These are phyloP conservation scores for Eudyptes chrysolophus DNA, from an alignment of 2,113 vertebrate genomes.

Conservation along the genomic window DNA sequence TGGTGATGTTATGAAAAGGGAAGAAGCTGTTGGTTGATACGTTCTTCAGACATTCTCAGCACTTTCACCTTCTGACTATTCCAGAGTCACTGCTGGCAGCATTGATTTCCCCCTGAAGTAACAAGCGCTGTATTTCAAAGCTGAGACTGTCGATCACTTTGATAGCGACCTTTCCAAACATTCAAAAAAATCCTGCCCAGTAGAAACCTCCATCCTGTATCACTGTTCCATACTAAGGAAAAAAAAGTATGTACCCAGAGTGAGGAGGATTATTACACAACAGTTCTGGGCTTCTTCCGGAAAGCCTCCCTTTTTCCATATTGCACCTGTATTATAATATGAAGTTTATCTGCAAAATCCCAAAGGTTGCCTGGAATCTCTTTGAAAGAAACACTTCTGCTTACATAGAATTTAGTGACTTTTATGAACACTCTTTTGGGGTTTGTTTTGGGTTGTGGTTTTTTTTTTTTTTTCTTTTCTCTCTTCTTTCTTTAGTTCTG, in stretches of 20 bases:
- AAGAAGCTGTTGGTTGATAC: neutral
- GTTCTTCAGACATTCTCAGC: neutral
- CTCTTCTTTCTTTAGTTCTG: neutral
- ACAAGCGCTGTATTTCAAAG: neutral
- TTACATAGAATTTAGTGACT: neutral
- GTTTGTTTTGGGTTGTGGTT: no score
- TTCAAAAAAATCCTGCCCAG: neutral
- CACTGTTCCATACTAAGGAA: neutral
- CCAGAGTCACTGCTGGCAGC: neutral
- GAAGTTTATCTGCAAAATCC: neutral
- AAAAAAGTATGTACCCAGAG: neutral
- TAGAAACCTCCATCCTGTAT: neutral
- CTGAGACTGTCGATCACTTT: neutral
- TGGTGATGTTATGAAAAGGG: neutral
- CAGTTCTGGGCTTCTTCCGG: neutral
- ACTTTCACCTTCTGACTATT: neutral
- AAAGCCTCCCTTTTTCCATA: neutral
- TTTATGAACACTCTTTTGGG: neutral
- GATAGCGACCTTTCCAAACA: neutral
- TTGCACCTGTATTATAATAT: neutral
- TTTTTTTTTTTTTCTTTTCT: neutral
- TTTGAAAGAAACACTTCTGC: neutral
- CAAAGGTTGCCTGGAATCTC: neutral
- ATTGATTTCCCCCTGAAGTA: neutral
- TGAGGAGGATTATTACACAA: neutral